Conservation (phyloP, 2,888 invertebrate genomes). For the Linnaemya vulpina region DNA sequence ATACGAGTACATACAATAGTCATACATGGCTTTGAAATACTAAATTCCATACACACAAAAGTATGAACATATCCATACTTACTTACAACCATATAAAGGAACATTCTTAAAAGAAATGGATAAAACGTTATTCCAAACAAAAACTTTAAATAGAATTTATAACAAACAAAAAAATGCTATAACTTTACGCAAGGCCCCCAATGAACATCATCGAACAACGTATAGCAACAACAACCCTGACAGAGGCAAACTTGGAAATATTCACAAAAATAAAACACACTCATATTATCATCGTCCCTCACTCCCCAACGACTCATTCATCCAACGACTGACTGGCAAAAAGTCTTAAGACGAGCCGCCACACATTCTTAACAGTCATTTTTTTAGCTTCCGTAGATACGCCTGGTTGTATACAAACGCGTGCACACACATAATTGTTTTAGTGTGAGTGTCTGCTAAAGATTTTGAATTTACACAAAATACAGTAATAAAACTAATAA, state of each 20-base stretch:
- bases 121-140: constrained; percentile 36
- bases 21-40: neutral
- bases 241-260: constrained; percentile 50
- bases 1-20: neutral
- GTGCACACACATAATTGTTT: neutral
- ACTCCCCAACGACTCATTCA: constrained; percentile 32
- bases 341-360: constrained; percentile 64
- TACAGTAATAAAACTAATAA: constrained; percentile 66
- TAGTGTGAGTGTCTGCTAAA: constrained; percentile 39
- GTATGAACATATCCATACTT: too few species aligned
- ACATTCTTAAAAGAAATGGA: constrained; percentile 43
- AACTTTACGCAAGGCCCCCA: constrained; percentile 71
- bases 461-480: constrained; percentile 63
- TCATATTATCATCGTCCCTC: constrained; percentile 24
- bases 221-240: constrained; percentile 53
- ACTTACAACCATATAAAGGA: neutral
- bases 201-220: constrained; percentile 65
- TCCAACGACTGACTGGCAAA: constrained; percentile 30
- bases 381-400: constrained; percentile 63
- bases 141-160: constrained; percentile 33
- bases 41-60: neutral
- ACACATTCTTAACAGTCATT: constrained; percentile 65
- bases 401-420: constrained; percentile 9
- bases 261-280: constrained; percentile 8
- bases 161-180: constrained; percentile 24